Conservation (phyloP, 2,797 vertebrate genomes). For the Euphonia xanthogaster region DNA sequence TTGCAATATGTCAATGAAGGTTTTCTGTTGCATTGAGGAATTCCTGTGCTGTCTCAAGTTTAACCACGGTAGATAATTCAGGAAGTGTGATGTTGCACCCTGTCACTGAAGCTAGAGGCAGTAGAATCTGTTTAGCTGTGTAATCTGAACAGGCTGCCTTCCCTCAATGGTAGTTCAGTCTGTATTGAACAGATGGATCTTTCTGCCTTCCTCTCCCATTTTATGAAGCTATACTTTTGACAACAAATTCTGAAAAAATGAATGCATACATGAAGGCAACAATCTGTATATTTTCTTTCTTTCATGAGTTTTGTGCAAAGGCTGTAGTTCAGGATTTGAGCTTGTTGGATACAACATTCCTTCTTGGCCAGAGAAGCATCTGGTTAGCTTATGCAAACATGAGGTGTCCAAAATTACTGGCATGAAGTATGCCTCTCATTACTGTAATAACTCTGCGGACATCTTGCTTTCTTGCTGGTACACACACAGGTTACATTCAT, state of each 20-base stretch:
- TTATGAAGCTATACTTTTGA: neutral
- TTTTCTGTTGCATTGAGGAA: neutral
- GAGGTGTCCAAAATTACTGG: neutral
- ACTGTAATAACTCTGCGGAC: neutral
- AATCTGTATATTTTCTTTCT: neutral
- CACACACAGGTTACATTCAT: neutral
- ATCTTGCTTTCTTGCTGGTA: neutral
- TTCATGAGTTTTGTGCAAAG: neutral
- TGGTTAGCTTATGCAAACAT: neutral
- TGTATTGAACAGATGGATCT: neutral
- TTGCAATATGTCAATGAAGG: accelerated
- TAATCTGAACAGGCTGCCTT: neutral
- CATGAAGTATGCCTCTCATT: neutral
- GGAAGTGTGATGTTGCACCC: neutral
- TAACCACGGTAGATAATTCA: neutral
- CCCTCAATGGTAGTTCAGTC: accelerated
- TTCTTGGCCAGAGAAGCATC: neutral
- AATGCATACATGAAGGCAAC: neutral
- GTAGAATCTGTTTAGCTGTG: neutral
- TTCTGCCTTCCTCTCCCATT: neutral
- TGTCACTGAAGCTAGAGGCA: neutral
- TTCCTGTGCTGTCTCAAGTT: neutral
- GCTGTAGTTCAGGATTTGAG: neutral
- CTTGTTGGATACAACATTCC: neutral
- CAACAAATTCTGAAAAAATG: neutral